These are phyloP conservation scores for Malurus leucopterus DNA, from an alignment of 2,797 vertebrate species.

Conservation along the genomic window DNA sequence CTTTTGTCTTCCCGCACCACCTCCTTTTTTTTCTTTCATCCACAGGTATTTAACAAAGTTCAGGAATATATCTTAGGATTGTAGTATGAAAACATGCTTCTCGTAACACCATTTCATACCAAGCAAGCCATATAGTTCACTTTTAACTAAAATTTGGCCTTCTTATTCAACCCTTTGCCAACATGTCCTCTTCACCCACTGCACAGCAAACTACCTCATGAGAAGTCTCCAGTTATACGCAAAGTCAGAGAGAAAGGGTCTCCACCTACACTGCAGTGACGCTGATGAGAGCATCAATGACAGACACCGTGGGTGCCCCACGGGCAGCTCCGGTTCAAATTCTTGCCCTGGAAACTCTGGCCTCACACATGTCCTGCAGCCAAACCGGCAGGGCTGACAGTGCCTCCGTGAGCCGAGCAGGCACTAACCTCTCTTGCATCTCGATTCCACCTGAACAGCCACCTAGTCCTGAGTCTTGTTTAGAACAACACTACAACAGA, in stretches of 20 bases:
- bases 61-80: background rate
- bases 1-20: background rate
- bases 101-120: background rate
- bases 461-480: background rate
- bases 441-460: background rate
- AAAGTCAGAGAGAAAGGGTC: fast-evolving
- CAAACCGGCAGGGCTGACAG: fast-evolving
- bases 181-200: fast-evolving
- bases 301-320: fast-evolving
- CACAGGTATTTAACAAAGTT: background rate
- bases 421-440: background rate
- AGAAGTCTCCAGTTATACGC: fast-evolving
- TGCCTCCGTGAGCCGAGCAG: fast-evolving
- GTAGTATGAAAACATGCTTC: background rate
- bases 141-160: background rate
- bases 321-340: fast-evolving
- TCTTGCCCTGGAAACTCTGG: background rate
- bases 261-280: fast-evolving
- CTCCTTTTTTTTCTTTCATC: background rate
- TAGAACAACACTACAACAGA: fast-evolving
- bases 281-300: fast-evolving
- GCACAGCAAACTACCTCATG: background rate
- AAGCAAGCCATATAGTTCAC: background rate
- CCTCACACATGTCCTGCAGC: fast-evolving
- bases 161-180: background rate